Percentiles rank a stretch among this genome's conserved stretches.
phyloP scores from a whole-genome alignment of 37 sponge, comb jelly and placozoan species.

The Agelas oroides region DNA sequence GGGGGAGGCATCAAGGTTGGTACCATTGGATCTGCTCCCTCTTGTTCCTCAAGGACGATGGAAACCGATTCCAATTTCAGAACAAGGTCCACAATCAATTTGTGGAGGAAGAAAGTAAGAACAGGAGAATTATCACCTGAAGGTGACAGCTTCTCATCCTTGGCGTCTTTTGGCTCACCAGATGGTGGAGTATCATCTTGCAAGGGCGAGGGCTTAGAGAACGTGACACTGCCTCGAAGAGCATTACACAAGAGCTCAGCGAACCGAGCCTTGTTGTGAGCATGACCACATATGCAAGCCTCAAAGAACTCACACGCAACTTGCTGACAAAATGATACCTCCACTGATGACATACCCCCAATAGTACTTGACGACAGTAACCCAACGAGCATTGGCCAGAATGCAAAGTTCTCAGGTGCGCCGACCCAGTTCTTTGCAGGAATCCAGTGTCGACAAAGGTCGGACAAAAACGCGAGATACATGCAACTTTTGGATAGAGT shows the following conservation, averaged over 20 bases:
- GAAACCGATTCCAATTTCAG: constrained; percentile 55
- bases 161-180: too few relatives aligned
- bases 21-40: neutral
- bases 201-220: neutral
- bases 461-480: constrained; percentile 64
- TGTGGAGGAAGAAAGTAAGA: constrained; percentile 64
- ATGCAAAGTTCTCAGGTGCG: neutral
- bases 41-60: constrained; percentile 40
- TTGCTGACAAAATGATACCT: constrained; percentile 44
- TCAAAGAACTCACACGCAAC: constrained; percentile 66
- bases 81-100: constrained; percentile 58
- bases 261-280: constrained; percentile 50
- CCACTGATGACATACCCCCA: neutral
- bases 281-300: constrained; percentile 22
- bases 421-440: constrained; percentile 56
- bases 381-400: constrained; percentile 50
- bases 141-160: too few relatives aligned
- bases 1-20: neutral
- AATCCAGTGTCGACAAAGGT: constrained; percentile 33
- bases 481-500: constrained; percentile 5
- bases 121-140: neutral
- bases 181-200: too few relatives aligned
- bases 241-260: constrained; percentile 43
- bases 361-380: constrained; percentile 22
- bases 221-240: constrained; percentile 10